These are phyloP conservation scores for Camelus bactrianus DNA, from an alignment of 2,113 vertebrate species.

Conservation along the genomic window DNA sequence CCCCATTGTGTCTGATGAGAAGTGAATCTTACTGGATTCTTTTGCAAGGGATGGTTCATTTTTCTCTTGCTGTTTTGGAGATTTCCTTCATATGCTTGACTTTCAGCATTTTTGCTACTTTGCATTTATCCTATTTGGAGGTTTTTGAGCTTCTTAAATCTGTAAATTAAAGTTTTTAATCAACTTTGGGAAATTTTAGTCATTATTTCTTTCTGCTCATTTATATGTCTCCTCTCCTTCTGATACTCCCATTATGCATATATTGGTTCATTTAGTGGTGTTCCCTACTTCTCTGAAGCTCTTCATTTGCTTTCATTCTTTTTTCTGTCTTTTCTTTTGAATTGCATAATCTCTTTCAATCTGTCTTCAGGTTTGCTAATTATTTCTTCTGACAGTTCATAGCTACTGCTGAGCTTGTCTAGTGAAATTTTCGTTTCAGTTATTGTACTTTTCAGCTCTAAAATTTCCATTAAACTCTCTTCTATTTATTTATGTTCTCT, in stretches of 20 bases:
- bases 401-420: background rate
- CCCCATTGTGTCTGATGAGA: background rate
- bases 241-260: background rate
- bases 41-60: background rate
- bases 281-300: background rate
- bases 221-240: background rate
- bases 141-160: slow-evolving; percentile 5
- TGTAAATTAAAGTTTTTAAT: background rate
- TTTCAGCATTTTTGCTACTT: slow-evolving; percentile 38
- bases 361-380: background rate
- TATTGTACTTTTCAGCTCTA: background rate
- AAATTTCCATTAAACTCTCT: background rate
- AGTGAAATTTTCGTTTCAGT: slow-evolving; percentile 22
- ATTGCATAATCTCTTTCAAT: background rate
- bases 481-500: background rate
- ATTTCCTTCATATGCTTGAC: background rate
- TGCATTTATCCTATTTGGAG: background rate
- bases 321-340: background rate
- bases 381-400: background rate
- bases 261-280: background rate
- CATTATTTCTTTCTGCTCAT: background rate
- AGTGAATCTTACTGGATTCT: background rate
- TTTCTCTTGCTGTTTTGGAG: background rate
- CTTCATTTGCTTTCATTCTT: background rate
- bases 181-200: background rate